Base-by-base conservation (phyloP, 2,888 invertebrate genomes). In the Gasteruption jaculator region DNA sequence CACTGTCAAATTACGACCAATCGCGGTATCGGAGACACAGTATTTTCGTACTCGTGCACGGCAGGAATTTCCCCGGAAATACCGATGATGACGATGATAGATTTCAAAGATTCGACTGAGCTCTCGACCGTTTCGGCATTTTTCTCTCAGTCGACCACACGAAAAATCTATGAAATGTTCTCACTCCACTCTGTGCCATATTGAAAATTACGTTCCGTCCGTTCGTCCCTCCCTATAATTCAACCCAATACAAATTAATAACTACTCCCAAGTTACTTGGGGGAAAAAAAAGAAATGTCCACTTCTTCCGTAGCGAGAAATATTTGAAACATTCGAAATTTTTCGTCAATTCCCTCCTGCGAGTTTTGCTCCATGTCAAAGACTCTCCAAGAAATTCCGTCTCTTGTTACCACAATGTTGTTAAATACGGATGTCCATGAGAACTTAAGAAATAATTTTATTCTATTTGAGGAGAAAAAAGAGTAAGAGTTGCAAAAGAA, bases 351-450 rank as follows among this genome's bases (percentile, higher is more conserved):
- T 30, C 29, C 20, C 38, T 14, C 33, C 33, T 31, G 34, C 29
- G 36, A 14, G 38, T 41, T 48, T 53, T 58, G 58, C 57, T 58
- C 58, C 58, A 58, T 58, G 49, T 58, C 58, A 36, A 51, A 56
- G 52, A 31, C 33, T 32, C 38, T 48, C 30, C 24, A 39, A 40
- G 46, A 32, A 46, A 54, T 38, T 41, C 54, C 54, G 52, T 37
- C 48, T 45, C 47, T 43, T 54, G 54, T 54, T 54, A 54, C 54
- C 52, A 54, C 41, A 54, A 46, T 52, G 49, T 50, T 54, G 54
- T 32, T 52, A 50, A 36, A 45, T 42, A 43, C 41, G 12, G 19
- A 14, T 16, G 12, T 19, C 11, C 18, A 20, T n/a, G 16, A 20
- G 18, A 40, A 40, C 8, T 14, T 33, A 20, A 32, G 22, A 18